Evolutionary conservation across 1,140 invertebrate species (phyloP), one percentile per base, ranked within the genome.

Genomic region (Megalonaias nervosa): DNA sequence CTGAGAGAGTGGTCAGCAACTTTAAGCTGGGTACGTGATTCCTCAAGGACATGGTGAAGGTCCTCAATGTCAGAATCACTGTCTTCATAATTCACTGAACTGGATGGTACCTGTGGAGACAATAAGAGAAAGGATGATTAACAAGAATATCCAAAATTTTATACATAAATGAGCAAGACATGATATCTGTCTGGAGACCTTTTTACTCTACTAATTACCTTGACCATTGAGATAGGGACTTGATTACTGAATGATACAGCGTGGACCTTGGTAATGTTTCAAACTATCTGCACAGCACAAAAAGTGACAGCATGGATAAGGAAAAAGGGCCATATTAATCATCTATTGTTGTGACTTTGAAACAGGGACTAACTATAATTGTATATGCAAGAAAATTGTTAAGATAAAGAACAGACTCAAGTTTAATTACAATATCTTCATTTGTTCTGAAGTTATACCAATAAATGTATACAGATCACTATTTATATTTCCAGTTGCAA

Each of bases 61-160:
- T 93, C 93, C 71, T 94, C 93, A 26, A 93, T 84, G 88, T 94
- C 94, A n/a, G 93, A 94, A 80, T 94, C 94, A 61, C 93, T 93
- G 80, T 94, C 93, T 19, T 88, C 84, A 67, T 77, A 77, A 12
- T 76, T 67, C 17, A 38, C 74, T 16, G 73, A 59, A 38, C 21
- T 73, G 17, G 70, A 72, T 48, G 78, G 66, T 15, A 76, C 60
- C 81, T 82, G 58, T 0, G 62, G 23, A 73, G 4, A 68, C 6
- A 75, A n/a, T 5, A 23, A 38, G 9, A 23, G 60, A 62, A 62
- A 62, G 60, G 60, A 14, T 14, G 6, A 3, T n/a, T 11, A n/a
- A 62, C 23, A 14, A 11, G 13, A 23, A 14, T 9, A 0, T 23
- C 23, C 60, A 62, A 62, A 62, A 14, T 23, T n/a, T 62, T 62